phyloP scores from a whole-genome alignment of 2,113 vertebrate species.

The Polypterus bichir region DNA sequence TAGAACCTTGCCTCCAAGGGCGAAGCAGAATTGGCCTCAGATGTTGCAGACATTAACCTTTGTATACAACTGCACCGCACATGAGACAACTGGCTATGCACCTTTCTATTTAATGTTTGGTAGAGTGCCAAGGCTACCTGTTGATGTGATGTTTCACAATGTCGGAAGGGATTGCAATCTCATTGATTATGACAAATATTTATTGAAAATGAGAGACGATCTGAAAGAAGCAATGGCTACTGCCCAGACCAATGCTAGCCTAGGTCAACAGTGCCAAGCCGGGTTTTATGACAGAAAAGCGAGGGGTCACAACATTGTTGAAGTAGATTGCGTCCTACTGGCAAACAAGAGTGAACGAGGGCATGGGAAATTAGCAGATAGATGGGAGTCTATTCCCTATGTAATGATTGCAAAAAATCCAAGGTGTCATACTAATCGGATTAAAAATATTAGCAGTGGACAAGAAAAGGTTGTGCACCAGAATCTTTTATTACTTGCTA shows the following conservation, averaged over 20 bases:
- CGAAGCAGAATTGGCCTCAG: constrained; percentile 10
- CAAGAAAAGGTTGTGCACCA: constrained; percentile 5
- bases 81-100: constrained; percentile 12
- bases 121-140: background rate
- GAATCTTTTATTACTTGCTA: constrained; percentile 10
- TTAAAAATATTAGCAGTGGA: background rate
- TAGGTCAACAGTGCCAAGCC: constrained; percentile 2
- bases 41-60: constrained; percentile 8
- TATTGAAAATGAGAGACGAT: constrained; percentile 2
- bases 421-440: background rate
- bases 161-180: background rate
- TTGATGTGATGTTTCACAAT: constrained; percentile 11
- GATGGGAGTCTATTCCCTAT: constrained; percentile 4
- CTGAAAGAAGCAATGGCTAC: background rate
- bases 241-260: background rate
- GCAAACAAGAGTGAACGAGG: constrained; percentile 9
- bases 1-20: background rate
- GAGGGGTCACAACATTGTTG: background rate
- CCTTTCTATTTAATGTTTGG: constrained; percentile 16
- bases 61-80: constrained; percentile 13
- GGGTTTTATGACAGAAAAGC: constrained; percentile 4
- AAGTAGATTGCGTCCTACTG: constrained; percentile 7
- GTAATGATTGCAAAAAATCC: background rate
- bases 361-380: constrained; percentile 5
- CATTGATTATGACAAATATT: background rate